Evolutionary conservation across 2,113 vertebrate species (phyloP), one percentile per base, ranked within the genome.

Genomic region (Sciurus niger): DNA sequence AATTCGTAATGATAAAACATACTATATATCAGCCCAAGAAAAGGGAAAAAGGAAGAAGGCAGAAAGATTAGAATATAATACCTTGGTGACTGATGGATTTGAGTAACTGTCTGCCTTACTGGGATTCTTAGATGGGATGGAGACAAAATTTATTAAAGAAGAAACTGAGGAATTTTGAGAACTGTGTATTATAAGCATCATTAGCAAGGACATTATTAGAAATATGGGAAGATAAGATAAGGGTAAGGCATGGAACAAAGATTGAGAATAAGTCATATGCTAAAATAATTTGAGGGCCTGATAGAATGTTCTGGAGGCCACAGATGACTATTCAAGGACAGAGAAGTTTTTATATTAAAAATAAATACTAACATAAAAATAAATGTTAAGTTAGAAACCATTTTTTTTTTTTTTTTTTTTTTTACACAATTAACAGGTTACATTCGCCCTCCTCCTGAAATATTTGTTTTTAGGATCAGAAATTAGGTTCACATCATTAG

Each of bases 381-480:
- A 40, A 40, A 89, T 83, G 86, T 83, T 80, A 63, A 25, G 46
- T 76, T 37, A 68, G 73, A 87, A 88, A 77, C 7, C 4, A 30
- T 60, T 77, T 63, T 5, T 48, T 76, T 58, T 95, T 40, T 40
- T 40, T 40, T 48, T 76, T 58, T 95, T 60, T 77, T 63, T 5
- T 48, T 76, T 58, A 93, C 74, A 34, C n/a, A 84, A 70, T 82
- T 65, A 89, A 80, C 34, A 79, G 37, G 68, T 74, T n/a, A 14
- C 40, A 67, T 73, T 63, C 63, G 34, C 40, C 10, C 4, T 5
- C 6, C 67, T 37, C 74, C 30, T 87, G 60, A 84, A 86, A 77
- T 25, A 16, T 77, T 92, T 93, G 53, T 94, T 86, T 88, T 92
- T 68, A 93, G 73, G 78, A 68, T 96, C 37, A 84, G 55, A 87